These are phyloP conservation scores for Autographa pulchrina DNA, from an alignment of 2,888 invertebrate genomes.

Conservation along the genomic window DNA sequence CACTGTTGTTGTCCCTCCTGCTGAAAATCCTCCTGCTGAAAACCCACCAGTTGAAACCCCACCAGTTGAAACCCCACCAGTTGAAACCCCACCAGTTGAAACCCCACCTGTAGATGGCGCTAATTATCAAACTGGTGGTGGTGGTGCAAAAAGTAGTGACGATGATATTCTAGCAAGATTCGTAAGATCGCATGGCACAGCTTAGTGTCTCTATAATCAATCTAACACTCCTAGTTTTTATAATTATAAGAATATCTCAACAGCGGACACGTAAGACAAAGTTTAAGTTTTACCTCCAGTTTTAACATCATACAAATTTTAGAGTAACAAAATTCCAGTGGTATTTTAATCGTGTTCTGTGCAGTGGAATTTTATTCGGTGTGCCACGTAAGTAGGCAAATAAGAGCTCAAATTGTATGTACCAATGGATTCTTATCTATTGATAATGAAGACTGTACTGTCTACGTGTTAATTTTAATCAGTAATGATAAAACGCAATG, in stretches of 20 bases:
- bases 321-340: neutral
- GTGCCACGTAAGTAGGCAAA: neutral
- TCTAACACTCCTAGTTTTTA: neutral
- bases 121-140: neutral
- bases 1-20: neutral
- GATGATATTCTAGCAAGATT: neutral
- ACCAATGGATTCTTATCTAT: slow-evolving; percentile 12
- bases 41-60: neutral
- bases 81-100: neutral
- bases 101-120: neutral
- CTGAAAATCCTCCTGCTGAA: no score
- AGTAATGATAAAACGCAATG: neutral
- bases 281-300: neutral
- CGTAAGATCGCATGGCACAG: neutral
- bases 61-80: neutral
- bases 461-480: neutral
- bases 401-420: neutral
- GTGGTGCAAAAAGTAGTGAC: neutral
- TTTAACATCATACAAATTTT: neutral
- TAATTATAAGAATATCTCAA: slow-evolving; percentile 1
- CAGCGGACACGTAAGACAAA: neutral
- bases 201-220: neutral
- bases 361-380: neutral
- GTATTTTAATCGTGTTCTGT: neutral
- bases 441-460: neutral